A percentile compares a stretch with the other conserved stretches of the same genome.
phyloP scores from a whole-genome alignment of 2,113 vertebrate genomes.

The Pseudonaja textilis region DNA sequence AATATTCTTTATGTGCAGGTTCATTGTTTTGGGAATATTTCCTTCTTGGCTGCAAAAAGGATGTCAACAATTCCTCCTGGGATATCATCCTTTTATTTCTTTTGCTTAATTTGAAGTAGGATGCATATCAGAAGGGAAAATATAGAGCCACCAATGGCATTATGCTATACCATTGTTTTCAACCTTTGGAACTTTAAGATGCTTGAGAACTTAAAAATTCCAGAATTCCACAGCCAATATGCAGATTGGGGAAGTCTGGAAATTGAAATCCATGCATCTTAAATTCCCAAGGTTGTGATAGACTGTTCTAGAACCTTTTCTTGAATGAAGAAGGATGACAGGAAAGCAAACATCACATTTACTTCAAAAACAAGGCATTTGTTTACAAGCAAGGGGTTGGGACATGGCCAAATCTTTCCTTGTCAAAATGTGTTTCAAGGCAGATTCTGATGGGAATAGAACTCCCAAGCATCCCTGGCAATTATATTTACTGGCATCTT shows the following conservation, averaged over 20 bases:
- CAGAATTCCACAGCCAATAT: not conserved
- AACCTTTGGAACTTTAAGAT: not conserved
- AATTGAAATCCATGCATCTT: not conserved
- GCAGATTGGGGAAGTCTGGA: not conserved
- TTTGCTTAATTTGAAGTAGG: not conserved
- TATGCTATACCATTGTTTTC: not conserved
- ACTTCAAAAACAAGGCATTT: not conserved
- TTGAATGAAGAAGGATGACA: not conserved
- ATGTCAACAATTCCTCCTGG: not conserved
- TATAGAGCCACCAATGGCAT: not conserved
- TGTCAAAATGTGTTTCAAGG: not conserved
- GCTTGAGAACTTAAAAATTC: not conserved
- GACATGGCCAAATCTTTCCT: not conserved
- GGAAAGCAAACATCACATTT: not conserved
- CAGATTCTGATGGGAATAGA: not conserved
- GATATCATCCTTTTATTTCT: not conserved
- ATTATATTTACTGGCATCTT: not conserved
- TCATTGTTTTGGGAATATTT: not conserved
- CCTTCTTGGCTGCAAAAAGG: not conserved
- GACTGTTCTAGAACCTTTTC: not conserved
- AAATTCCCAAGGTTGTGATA: not conserved
- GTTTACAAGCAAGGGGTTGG: not conserved
- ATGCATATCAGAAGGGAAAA: not conserved
- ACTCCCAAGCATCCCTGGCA: not conserved
- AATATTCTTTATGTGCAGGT: not conserved